Base-by-base conservation (phyloP, 1,140 invertebrate species). In the Maconellicoccus hirsutus region DNA sequence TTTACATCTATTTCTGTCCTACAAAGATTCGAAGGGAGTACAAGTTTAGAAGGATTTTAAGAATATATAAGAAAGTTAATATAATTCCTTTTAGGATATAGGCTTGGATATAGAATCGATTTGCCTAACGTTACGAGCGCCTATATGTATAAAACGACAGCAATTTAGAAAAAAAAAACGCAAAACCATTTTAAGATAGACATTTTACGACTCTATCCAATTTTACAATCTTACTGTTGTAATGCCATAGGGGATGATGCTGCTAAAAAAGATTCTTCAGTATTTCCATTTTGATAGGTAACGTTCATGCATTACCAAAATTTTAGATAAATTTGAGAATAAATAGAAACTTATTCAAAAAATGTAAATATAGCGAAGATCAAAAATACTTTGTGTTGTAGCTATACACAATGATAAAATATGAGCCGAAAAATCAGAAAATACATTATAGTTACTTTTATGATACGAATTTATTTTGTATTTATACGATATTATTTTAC, bases 151-250 rank as follows among this genome's bases (percentile, higher is more conserved):
- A 66, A 26, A 23, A 66, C 61, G 61, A 25, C 61, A 26, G 25
- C 25, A 26, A 66, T 25, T 23, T 66, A 26, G 19, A 25, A 66
- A 66, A 66, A 66, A 66, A 66, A 66, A 25, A 66, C 61, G 61
- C 61, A 66, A 66, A 25, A 12, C 61, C 61, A 66, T 66, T 66
- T 25, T 66, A 19, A 66, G 19, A 66, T 26, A 66, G 61, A 66
- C 61, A 66, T 66, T 66, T 66, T 66, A 66, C 61, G 61, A 66
- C 61, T 66, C 61, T 19, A 66, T 66, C 61, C 61, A 66, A 66
- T 66, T 66, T 66, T 66, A 66, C 61, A 66, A 66, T 66, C 61
- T 66, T 66, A 23, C 25, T 66, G 61, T 19, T 66, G 61, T 66
- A 66, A 66, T 66, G 61, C 61, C 61, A 66, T 26, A 25, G 61